Evolutionary conservation across 2,888 invertebrate genomes (phyloP).

Genomic region (Tipula unca): DNA sequence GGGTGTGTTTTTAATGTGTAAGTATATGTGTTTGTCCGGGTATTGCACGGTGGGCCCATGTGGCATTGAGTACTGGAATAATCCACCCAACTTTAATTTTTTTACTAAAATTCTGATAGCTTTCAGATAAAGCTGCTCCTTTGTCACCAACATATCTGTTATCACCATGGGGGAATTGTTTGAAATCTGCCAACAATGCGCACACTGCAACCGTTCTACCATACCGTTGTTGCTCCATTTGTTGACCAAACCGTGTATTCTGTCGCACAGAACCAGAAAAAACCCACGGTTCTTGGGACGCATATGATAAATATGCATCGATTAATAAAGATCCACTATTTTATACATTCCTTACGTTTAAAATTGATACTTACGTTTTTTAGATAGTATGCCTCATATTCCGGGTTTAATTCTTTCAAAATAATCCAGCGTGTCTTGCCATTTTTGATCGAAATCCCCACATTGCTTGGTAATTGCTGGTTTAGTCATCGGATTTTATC

Average conservation of each 20-base stretch:
- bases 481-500: constrained; percentile 27
- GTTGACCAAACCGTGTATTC: constrained; percentile 72
- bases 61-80: no score
- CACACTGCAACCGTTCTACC: constrained; percentile 37
- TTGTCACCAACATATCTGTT: constrained; percentile 50
- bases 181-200: no score
- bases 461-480: constrained; percentile 25
- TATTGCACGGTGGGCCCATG: no score
- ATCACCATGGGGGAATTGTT: constrained; percentile 49
- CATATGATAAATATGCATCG: constrained; percentile 52
- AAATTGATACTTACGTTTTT: constrained; percentile 47
- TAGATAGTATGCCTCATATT: constrained; percentile 30
- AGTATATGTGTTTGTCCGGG: no score
- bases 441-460: constrained; percentile 29
- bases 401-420: no score
- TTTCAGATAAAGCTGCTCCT: constrained; percentile 52
- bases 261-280: no score
- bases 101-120: constrained; percentile 44
- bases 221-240: constrained; percentile 34
- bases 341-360: constrained; percentile 47
- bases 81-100: constrained; percentile 35
- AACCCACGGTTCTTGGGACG: no score
- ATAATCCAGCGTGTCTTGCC: constrained; percentile 43
- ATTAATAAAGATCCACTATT: constrained; percentile 47
- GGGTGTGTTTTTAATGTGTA: no score